phyloP scores from a whole-genome alignment of 2,113 vertebrate genomes.

The Ginglymostoma cirratum region DNA sequence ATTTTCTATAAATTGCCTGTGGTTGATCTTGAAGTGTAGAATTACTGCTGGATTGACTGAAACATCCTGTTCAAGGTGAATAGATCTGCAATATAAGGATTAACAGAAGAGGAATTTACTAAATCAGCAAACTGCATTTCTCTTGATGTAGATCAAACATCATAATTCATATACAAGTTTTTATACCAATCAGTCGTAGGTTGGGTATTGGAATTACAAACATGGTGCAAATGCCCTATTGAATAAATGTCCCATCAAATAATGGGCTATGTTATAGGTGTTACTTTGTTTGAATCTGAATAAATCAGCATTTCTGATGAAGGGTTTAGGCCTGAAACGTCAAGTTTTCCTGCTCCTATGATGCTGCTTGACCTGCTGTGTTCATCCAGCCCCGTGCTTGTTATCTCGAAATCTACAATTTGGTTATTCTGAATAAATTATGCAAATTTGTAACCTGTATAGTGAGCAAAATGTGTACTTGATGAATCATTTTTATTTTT shows the following conservation, averaged over 20 bases:
- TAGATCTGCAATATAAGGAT: not conserved
- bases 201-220: not conserved
- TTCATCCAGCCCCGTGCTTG: too few species aligned
- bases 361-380: too few species aligned
- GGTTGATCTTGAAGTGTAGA: not conserved
- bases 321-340: too few species aligned
- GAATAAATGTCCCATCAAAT: not conserved
- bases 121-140: not conserved
- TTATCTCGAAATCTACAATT: not conserved
- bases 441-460: not conserved
- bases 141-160: not conserved
- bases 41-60: not conserved
- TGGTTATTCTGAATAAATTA: not conserved
- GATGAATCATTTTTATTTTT: not conserved
- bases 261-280: not conserved
- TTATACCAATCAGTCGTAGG: not conserved
- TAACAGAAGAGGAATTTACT: not conserved
- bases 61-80: not conserved
- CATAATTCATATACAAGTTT: not conserved
- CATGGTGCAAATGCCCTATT: not conserved
- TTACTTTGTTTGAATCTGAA: not conserved
- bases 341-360: too few species aligned
- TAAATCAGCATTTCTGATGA: too few species aligned
- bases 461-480: not conserved
- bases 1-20: not conserved